A percentile compares a stretch with the other conserved stretches of the same genome.
Conservation (phyloP, 1,140 invertebrate genomes). For the Ceratosolen fusciceps region DNA sequence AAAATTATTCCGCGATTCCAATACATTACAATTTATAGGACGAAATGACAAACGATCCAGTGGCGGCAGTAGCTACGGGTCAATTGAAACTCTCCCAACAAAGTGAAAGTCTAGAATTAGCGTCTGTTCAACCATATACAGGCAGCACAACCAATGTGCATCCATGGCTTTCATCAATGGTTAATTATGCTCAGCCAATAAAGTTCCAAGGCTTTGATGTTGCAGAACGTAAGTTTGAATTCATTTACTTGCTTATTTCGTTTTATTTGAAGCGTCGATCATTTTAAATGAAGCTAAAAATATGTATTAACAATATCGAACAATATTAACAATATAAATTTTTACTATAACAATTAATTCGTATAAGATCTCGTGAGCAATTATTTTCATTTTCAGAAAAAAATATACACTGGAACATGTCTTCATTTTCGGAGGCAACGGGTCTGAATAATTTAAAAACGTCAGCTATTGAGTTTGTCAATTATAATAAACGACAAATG, state of each 20-base stretch:
- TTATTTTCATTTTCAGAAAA: constrained; percentile 79
- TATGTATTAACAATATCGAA: too few relatives aligned
- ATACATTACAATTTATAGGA: constrained; percentile 64
- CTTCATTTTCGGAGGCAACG: constrained; percentile 96
- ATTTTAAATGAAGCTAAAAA: too few relatives aligned
- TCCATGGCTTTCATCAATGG: constrained; percentile 97
- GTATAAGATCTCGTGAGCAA: not conserved
- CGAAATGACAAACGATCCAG: constrained; percentile 74
- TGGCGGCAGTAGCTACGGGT: constrained; percentile 62
- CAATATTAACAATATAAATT: too few relatives aligned
- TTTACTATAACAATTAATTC: not conserved
- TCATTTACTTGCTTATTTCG: not conserved
- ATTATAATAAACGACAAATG: constrained; percentile 99
- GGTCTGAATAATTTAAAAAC: constrained; percentile 96
- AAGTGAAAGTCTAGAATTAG: constrained; percentile 78
- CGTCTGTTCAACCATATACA: constrained; percentile 85
- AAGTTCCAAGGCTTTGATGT: constrained; percentile 99
- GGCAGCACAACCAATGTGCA: constrained; percentile 99
- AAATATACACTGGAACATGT: constrained; percentile 98
- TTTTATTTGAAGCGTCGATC: too few relatives aligned
- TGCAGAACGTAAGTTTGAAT: constrained; percentile 86
- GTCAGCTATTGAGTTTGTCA: constrained; percentile 97
- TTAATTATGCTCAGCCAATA: constrained; percentile 99
- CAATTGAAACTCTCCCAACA: constrained; percentile 59
- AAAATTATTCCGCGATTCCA: too few relatives aligned